Evolutionary conservation across 2,888 invertebrate genomes (phyloP).

Genomic region (Chrysodeixis includens): DNA sequence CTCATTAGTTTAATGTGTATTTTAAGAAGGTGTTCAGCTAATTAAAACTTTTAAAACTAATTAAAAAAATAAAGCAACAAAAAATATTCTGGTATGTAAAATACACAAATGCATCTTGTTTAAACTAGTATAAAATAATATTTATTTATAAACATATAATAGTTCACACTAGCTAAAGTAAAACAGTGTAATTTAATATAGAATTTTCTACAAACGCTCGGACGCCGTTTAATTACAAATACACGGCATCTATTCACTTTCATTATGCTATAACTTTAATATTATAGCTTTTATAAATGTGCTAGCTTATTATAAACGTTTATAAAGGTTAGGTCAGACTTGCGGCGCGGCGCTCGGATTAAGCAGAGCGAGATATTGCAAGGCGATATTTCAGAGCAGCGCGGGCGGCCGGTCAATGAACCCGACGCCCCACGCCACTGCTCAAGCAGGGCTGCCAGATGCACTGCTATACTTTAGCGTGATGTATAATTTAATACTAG

Average conservation of each 20-base stretch:
- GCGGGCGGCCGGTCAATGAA: conserved; percentile 84
- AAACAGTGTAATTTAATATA: conserved; percentile 10
- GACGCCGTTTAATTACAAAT: conserved; percentile 50
- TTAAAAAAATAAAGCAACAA: conserved; percentile 7
- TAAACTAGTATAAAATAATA: background rate
- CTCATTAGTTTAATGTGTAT: conserved; percentile 1
- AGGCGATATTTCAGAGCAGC: conserved; percentile 82
- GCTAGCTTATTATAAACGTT: conserved; percentile 54
- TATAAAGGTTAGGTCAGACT: conserved; percentile 74
- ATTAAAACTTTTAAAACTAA: background rate
- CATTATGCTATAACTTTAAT: conserved; percentile 50
- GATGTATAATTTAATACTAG: conserved; percentile 5
- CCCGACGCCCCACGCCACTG: conserved; percentile 76
- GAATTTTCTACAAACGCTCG: conserved; percentile 32
- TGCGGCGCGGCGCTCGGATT: conserved; percentile 66
- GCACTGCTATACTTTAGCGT: conserved; percentile 24
- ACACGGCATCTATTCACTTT: conserved; percentile 50
- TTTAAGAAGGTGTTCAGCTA: background rate
- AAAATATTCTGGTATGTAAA: background rate
- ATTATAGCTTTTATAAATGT: conserved; percentile 49
- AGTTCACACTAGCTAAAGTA: background rate
- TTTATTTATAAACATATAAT: background rate
- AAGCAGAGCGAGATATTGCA: conserved; percentile 81
- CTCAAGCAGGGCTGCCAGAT: conserved; percentile 72
- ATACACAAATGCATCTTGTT: background rate